Evolutionary conservation across 2,797 vertebrate species (phyloP).

Genomic region (Lagocephalus sceleratus): DNA sequence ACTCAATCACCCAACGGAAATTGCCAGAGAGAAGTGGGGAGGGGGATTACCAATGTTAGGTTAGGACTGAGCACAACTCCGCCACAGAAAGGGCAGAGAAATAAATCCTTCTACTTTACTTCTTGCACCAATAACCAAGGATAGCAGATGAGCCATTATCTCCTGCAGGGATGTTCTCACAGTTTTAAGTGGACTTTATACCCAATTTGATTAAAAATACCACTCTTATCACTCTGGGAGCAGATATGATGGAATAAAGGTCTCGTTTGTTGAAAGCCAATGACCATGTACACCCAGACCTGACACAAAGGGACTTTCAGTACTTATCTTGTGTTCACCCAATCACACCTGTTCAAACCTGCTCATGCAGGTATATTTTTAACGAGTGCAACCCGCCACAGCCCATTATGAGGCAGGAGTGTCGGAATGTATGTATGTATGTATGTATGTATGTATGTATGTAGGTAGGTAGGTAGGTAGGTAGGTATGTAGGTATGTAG

Average conservation of each 20-base stretch:
- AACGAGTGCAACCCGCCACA: conserved; percentile 12
- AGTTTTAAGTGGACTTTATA: background rate
- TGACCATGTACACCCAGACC: conserved; percentile 10
- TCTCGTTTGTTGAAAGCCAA: conserved; percentile 4
- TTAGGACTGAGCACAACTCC: conserved; percentile 29
- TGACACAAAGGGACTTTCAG: conserved; percentile 32
- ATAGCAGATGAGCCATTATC: background rate
- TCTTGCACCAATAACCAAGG: too few relatives aligned
- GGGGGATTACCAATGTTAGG: conserved; percentile 26
- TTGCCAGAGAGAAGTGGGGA: conserved; percentile 32
- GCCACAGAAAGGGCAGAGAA: background rate
- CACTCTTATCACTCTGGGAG: conserved; percentile 2
- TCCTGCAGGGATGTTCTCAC: background rate
- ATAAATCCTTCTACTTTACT: conserved; percentile 3
- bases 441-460: background rate
- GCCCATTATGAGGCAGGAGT: background rate
- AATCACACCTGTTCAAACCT: conserved; percentile 34
- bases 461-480: background rate
- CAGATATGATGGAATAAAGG: background rate
- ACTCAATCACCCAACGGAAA: conserved; percentile 55
- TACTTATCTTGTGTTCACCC: conserved; percentile 39
- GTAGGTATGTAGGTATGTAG: too few relatives aligned
- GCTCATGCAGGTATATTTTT: conserved; percentile 25
- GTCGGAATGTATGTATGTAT: background rate
- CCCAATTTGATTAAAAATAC: background rate